Percentiles rank a stretch among this genome's conserved stretches.
Evolutionary conservation across 2,113 vertebrate genomes (phyloP).

Genomic region (Dicrurus megarhynchus): DNA sequence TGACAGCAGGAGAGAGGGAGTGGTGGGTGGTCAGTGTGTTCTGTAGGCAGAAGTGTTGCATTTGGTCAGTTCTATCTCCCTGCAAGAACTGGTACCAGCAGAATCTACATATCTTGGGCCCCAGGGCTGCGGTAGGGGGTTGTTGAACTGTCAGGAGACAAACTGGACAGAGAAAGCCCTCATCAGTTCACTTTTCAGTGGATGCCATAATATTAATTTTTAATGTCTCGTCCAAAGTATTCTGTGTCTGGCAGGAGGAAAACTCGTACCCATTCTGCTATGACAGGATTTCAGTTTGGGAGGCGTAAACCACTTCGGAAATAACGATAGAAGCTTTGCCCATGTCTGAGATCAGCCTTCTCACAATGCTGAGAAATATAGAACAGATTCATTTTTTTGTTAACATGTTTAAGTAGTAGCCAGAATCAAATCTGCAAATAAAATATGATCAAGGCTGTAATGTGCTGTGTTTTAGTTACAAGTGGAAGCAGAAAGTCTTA

Average conservation of each 20-base stretch:
- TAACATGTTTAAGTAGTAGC: neutral
- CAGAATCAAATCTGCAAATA: neutral
- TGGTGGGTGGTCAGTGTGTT: neutral
- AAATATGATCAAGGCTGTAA: neutral
- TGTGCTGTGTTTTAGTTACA: neutral
- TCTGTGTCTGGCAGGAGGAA: neutral
- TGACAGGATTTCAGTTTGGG: neutral
- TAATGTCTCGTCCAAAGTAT: neutral
- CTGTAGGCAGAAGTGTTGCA: neutral
- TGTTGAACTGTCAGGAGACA: neutral
- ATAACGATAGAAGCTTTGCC: neutral
- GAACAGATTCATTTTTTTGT: neutral
- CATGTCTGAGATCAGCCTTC: neutral
- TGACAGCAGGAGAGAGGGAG: neutral
- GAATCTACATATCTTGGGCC: neutral
- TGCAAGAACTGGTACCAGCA: neutral
- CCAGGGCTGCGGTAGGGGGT: too few species aligned
- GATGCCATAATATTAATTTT: neutral
- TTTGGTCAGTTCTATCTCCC: accelerated
- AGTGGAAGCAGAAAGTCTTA: neutral
- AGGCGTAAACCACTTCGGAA: neutral
- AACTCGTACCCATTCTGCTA: neutral
- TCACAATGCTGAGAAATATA: neutral
- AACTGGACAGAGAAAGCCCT: neutral
- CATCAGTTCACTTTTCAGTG: neutral